These are phyloP conservation scores for Sphaeridia pumilis DNA, from an alignment of 2,888 invertebrate genomes.

Conservation along the genomic window DNA sequence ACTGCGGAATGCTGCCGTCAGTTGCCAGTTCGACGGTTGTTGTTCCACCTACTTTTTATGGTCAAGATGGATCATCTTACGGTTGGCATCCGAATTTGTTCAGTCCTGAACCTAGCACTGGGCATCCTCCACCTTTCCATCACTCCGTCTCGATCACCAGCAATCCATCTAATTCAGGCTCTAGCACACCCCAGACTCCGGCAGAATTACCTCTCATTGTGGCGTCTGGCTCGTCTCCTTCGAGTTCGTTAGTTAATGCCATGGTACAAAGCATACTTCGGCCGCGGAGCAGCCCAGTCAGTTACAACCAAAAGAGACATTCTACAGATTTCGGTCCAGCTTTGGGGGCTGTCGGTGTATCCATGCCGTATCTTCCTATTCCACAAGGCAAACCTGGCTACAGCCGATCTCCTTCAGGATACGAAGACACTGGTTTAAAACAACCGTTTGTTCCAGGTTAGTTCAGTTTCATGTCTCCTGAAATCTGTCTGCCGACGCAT, in stretches of 20 bases:
- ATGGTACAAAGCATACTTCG: neutral
- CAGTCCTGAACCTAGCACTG: neutral
- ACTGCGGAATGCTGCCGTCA: neutral
- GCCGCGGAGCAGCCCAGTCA: no score
- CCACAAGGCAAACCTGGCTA: neutral
- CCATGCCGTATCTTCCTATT: neutral
- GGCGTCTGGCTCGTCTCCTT: neutral
- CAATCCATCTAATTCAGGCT: neutral
- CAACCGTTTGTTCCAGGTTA: no score
- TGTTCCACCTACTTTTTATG: neutral
- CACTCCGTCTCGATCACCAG: neutral
- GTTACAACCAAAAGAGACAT: conserved; percentile 17
- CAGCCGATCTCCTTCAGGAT: neutral
- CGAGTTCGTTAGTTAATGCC: no score
- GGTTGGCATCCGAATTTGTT: neutral
- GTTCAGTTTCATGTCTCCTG: neutral
- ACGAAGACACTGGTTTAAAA: neutral
- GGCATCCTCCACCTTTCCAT: neutral
- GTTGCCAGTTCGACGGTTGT: neutral
- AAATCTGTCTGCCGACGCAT: neutral
- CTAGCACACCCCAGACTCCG: neutral
- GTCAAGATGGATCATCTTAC: neutral
- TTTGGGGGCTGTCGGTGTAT: neutral
- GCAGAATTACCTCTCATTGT: neutral
- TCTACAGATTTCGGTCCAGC: conserved; percentile 23